Evolutionary conservation across 1,140 invertebrate species (phyloP).

Genomic region (Brachionus koreanus): DNA sequence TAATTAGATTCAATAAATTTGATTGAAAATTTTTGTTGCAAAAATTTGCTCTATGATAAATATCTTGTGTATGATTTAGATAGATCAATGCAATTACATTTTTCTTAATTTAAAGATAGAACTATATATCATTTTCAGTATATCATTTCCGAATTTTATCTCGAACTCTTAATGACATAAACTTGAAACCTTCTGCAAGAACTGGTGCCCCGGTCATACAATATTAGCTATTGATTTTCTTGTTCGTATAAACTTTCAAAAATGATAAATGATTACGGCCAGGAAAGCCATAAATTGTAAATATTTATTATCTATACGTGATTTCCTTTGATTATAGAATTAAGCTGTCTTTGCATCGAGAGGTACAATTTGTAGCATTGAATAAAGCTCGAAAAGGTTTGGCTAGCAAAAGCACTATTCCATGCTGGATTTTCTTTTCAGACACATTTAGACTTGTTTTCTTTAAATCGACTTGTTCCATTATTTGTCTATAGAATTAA

Average conservation of each 20-base stretch:
- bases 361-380: neutral
- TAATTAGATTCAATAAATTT: neutral
- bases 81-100: slow-evolving; percentile 23
- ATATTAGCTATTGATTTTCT: neutral
- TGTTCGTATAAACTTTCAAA: neutral
- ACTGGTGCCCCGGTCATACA: slow-evolving; percentile 5
- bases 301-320: slow-evolving; percentile 34
- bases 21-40: slow-evolving; percentile 3
- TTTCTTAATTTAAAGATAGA: neutral
- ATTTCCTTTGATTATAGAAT: slow-evolving; percentile 11
- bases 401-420: neutral
- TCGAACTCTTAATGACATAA: neutral
- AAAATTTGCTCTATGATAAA: neutral
- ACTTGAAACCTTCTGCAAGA: neutral
- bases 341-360: neutral
- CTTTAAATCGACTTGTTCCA: neutral
- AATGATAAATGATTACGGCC: slow-evolving; percentile 16
- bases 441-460: slow-evolving; percentile 2
- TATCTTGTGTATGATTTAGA: neutral
- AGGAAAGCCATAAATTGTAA: neutral
- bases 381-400: neutral
- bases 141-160: slow-evolving; percentile 13
- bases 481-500: slow-evolving; percentile 39
- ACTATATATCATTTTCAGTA: slow-evolving; percentile 17
- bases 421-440: slow-evolving; percentile 27